phyloP scores from a whole-genome alignment of 2,113 vertebrate genomes.

The Sprattus sprattus region DNA sequence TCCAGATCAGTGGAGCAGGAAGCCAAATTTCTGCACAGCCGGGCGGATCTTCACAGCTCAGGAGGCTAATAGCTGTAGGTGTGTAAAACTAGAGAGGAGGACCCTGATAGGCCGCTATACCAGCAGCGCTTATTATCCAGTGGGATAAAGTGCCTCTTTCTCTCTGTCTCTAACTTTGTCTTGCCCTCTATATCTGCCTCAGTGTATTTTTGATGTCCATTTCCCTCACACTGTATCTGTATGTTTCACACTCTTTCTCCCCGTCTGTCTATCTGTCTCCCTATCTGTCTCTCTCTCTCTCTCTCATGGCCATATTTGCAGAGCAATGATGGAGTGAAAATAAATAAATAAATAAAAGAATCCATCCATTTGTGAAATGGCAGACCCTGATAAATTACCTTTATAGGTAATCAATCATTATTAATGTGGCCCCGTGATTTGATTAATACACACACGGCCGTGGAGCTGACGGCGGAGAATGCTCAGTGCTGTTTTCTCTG shows the following conservation, averaged over 20 bases:
- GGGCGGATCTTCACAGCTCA: slow-evolving; percentile 25
- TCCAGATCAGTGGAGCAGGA: slow-evolving; percentile 45
- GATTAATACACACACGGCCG: slow-evolving; percentile 41
- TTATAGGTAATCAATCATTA: slow-evolving; percentile 49
- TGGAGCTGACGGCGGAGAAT: slow-evolving; percentile 24
- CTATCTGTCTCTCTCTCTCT: neutral
- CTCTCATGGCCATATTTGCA: neutral
- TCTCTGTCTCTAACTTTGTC: neutral
- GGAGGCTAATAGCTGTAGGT: slow-evolving; percentile 34
- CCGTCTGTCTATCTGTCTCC: neutral
- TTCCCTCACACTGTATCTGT: neutral
- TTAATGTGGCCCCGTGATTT: slow-evolving; percentile 47
- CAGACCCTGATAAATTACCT: slow-evolving; percentile 47
- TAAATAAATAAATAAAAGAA: slow-evolving; percentile 14
- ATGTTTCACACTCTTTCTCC: neutral
- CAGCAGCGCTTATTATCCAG: neutral
- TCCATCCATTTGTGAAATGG: slow-evolving; percentile 56
- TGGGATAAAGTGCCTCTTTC: too few relatives aligned
- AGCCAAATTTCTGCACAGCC: slow-evolving; percentile 37
- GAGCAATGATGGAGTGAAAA: slow-evolving; percentile 39
- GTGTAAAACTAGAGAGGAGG: slow-evolving; percentile 14
- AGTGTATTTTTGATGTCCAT: neutral
- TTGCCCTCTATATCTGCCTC: neutral
- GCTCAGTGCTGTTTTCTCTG: neutral
- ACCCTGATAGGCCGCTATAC: neutral